Evolutionary conservation across 2,797 vertebrate genomes (phyloP), one percentile per base, ranked within the genome.

Genomic region (Poecile montanus): DNA sequence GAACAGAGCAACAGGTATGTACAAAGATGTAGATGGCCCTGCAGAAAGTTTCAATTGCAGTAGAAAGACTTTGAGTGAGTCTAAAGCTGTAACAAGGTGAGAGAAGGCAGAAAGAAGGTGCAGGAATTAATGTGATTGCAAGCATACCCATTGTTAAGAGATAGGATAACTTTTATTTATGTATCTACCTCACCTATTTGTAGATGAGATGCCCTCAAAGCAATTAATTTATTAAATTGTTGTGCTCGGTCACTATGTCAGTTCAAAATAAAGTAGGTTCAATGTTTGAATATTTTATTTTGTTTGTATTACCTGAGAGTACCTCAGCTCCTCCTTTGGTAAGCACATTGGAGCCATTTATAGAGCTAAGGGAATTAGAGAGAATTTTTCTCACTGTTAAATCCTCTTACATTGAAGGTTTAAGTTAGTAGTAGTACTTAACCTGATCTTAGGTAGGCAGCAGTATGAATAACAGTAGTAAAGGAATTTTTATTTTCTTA

Each of bases 301-400:
- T 76, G 10, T 54, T 91, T 53, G 30, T 60, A 21, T 71, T 50
- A 57, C 53, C 30, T 80, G 13, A 47, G 25, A 74, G 7, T 32
- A 36, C 19, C 10, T 36, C 61, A 42, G 17, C 3, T 83, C 11
- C 16, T 53, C 50, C 30, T 70, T 40, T 3, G 2, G 19, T 85
- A 67, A 80, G 54, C 29, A 34, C 58, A 34, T 36, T 54, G 65
- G 25, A 80, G n/a, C 25, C 57, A 50, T 92, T 92, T 89, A 57
- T 54, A 89, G 61, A 71, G 38, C 32, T 72, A 85, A 89, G 50
- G 80, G 34, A 92, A 85, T 92, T 89, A 76, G 22, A 32, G 15
- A 79, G 20, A 67, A 82, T 80, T 95, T 77, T 94, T 88, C 57
- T 74, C 42, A 47, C 42, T 16, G 23, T 75, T 74, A 92, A 94